Conservation (phyloP, 2,888 invertebrate species). For the Pseudanteris insignis region DNA sequence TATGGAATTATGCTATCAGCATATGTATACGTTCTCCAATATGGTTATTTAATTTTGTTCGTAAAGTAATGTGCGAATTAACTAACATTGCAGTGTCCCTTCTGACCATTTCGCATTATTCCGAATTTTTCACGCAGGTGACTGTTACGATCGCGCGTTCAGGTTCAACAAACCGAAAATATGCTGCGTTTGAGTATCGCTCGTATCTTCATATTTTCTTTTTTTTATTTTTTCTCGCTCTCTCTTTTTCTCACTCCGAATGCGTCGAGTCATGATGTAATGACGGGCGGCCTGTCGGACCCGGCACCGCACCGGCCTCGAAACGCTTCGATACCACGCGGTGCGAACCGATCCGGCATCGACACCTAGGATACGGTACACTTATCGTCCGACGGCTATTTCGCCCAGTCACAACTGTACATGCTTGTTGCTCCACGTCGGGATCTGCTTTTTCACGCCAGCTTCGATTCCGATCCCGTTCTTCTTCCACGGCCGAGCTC, state of each 20-base stretch:
- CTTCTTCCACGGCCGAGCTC: too few species aligned
- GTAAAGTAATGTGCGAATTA: constrained; percentile 11
- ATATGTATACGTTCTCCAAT: too few species aligned
- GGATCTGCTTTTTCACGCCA: constrained; percentile 21
- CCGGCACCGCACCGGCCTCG: constrained; percentile 52
- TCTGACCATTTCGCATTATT: constrained; percentile 25
- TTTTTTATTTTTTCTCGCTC: constrained; percentile 44
- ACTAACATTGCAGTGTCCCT: constrained; percentile 3
- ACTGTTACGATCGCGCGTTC: constrained; percentile 16
- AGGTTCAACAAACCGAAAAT: constrained; percentile 47
- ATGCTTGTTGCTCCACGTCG: constrained; percentile 21
- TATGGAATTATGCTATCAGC: too few species aligned
- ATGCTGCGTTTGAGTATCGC: constrained; percentile 41
- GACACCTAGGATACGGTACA: constrained; percentile 49
- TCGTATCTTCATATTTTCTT: constrained; percentile 40
- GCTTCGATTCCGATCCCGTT: constrained; percentile 19
- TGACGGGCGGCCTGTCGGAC: constrained; percentile 63
- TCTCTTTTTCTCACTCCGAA: constrained; percentile 42
- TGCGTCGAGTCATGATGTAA: constrained; percentile 65
- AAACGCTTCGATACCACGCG: constrained; percentile 49
- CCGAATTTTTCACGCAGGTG: constrained; percentile 32
- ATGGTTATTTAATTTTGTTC: too few species aligned
- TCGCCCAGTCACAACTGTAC: constrained; percentile 40
- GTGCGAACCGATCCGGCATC: constrained; percentile 45
- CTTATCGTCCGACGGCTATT: constrained; percentile 37